phyloP scores from a whole-genome alignment of 2,113 vertebrate genomes.

The Cisticola juncidis region DNA sequence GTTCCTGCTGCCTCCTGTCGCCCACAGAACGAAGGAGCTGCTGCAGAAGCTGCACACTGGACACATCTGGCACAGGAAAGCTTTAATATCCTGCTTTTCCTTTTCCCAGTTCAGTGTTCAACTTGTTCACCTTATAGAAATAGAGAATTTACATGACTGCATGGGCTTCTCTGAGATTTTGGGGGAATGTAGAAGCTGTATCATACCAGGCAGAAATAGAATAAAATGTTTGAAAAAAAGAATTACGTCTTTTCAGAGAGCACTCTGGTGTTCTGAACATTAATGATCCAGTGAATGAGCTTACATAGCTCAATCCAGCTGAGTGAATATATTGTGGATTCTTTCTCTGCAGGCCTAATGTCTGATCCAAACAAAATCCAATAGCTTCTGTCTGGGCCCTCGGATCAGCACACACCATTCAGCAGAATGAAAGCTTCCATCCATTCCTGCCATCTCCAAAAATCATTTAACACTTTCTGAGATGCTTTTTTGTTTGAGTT shows the following conservation, averaged over 20 bases:
- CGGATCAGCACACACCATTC: fast-evolving
- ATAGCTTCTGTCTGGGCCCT: background rate
- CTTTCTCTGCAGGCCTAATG: background rate
- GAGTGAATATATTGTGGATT: background rate
- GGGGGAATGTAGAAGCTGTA: background rate
- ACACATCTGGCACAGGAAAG: background rate
- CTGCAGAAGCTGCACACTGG: background rate
- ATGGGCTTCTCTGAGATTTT: background rate
- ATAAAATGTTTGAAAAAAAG: background rate
- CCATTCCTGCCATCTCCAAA: background rate
- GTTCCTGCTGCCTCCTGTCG: background rate
- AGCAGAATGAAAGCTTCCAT: background rate
- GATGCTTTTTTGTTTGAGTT: background rate
- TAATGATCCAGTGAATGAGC: background rate
- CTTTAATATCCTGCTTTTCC: background rate
- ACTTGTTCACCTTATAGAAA: background rate
- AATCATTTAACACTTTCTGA: background rate
- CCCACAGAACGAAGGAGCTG: background rate
- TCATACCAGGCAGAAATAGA: background rate
- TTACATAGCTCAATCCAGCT: background rate
- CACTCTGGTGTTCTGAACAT: background rate
- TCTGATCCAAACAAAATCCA: background rate
- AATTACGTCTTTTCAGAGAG: background rate
- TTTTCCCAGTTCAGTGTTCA: background rate
- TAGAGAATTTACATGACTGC: background rate